phyloP scores from a whole-genome alignment of 2,888 invertebrate species.

The Callinectes sapidus region DNA sequence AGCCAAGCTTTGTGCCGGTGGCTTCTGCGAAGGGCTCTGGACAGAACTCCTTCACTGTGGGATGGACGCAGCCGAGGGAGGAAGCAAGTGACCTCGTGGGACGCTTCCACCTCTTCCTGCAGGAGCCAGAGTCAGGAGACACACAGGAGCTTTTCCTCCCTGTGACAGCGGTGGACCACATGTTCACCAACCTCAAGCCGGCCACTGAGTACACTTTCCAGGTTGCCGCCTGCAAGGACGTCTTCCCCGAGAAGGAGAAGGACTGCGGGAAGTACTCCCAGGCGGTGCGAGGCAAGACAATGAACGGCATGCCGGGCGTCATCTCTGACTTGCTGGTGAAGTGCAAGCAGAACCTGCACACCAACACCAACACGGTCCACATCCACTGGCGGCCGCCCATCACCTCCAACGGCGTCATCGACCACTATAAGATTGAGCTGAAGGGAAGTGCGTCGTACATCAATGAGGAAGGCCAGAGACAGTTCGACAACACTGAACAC shows the following conservation, averaged over 20 bases:
- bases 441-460: slow-evolving; percentile 80
- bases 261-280: slow-evolving; percentile 65
- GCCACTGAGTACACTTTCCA: slow-evolving; percentile 69
- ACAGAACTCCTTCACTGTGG: slow-evolving; percentile 86
- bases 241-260: slow-evolving; percentile 45
- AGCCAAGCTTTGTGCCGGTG: slow-evolving; percentile 87
- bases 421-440: slow-evolving; percentile 84
- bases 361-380: slow-evolving; percentile 81
- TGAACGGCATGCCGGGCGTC: slow-evolving; percentile 62
- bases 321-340: slow-evolving; percentile 79
- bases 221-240: slow-evolving; percentile 63
- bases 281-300: slow-evolving; percentile 62
- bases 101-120: slow-evolving; percentile 66
- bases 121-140: slow-evolving; percentile 65
- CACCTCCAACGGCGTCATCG: slow-evolving; percentile 86
- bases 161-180: slow-evolving; percentile 52
- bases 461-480: slow-evolving; percentile 78
- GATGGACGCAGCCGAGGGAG: slow-evolving; percentile 80
- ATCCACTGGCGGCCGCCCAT: slow-evolving; percentile 85
- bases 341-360: slow-evolving; percentile 82
- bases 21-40: slow-evolving; percentile 85
- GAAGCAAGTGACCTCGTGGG: slow-evolving; percentile 55
- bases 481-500: slow-evolving; percentile 80
- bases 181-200: slow-evolving; percentile 68
- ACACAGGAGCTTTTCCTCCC: slow-evolving; percentile 56